Base-by-base conservation (phyloP, 2,113 vertebrate genomes). In the Nicator chloris region DNA sequence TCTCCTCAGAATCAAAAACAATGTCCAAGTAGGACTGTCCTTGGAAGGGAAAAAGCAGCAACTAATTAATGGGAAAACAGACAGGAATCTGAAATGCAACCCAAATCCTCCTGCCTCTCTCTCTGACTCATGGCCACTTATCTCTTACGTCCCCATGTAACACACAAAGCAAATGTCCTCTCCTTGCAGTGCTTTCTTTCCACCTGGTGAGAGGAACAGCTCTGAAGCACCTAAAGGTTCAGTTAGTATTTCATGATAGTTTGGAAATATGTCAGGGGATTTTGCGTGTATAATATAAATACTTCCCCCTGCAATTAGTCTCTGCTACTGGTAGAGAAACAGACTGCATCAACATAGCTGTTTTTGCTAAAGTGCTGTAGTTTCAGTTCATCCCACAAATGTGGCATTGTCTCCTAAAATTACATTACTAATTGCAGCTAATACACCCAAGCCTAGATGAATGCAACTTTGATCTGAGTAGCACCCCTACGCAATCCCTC, bases 351-450 rank as follows among this genome's bases (percentile, higher is more conserved):
- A 85, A 81, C 40, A 53, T 39, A 68, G 60, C 26, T 84, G 86
- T 86, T 86, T 84, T 82, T 51, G 51, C 49, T 92, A 0, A 83
- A 86, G 56, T 53, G 40, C 85, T 81, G 79, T 51, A 83, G 79
- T 71, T 96, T 88, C 64, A 78, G 79, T 92, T 95, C 85, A 42
- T 84, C 53, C 59, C 84, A 93, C 72, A 96, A 93, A 94, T 54
- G 92, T 78, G 76, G 76, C 86, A 92, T 92, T 96, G 95, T 95
- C 80, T 95, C 82, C 95, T 95, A 90, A 92, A 94, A 96, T 93
- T 94, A 91, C 92, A 89, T 78, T 93, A 76, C 88, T 93, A 96
- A 94, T 96, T 96, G 88, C 92, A 92, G 82, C 73, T 95, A 93
- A 92, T 95, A 81, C 83, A 88, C 75, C 53, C 81, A 91, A 95